These are phyloP conservation scores for Myotis lucifugus DNA, from an alignment of 2,113 vertebrate species.

Conservation along the genomic window DNA sequence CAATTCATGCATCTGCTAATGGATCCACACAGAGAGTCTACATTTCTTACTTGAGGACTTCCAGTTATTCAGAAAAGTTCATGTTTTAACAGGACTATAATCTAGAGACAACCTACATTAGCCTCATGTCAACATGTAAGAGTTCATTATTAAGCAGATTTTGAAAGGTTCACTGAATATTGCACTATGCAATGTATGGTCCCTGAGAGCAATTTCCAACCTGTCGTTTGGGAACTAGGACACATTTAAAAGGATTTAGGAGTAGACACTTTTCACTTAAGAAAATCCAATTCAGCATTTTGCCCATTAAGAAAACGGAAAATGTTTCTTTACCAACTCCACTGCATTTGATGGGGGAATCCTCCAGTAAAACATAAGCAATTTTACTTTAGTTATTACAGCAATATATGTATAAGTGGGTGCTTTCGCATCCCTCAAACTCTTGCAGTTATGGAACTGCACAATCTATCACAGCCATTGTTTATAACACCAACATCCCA, in stretches of 20 bases:
- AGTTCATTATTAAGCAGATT: constrained; percentile 81
- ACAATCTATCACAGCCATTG: constrained; percentile 53
- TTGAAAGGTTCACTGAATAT: constrained; percentile 84
- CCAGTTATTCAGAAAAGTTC: constrained; percentile 74
- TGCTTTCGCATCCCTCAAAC: constrained; percentile 55
- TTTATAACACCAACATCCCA: constrained; percentile 21
- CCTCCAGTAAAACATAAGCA: constrained; percentile 68
- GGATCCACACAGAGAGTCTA: constrained; percentile 71
- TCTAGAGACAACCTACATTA: constrained; percentile 82
- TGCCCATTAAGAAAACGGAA: constrained; percentile 79
- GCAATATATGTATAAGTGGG: constrained; percentile 54
- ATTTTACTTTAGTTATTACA: constrained; percentile 72
- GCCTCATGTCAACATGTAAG: constrained; percentile 73
- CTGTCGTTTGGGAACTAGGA: constrained; percentile 81
- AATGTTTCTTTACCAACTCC: constrained; percentile 81
- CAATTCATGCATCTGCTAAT: constrained; percentile 79
- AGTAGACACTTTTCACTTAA: constrained; percentile 83
- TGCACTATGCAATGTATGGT: constrained; percentile 83
- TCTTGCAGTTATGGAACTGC: constrained; percentile 59
- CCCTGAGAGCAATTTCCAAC: constrained; percentile 81
- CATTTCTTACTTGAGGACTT: constrained; percentile 71
- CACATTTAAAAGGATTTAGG: constrained; percentile 85
- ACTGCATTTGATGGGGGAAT: constrained; percentile 48
- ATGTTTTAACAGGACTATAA: constrained; percentile 79
- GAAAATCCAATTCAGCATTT: constrained; percentile 82